Conservation (phyloP, 1,140 invertebrate species). For the Microplitis mediator region DNA sequence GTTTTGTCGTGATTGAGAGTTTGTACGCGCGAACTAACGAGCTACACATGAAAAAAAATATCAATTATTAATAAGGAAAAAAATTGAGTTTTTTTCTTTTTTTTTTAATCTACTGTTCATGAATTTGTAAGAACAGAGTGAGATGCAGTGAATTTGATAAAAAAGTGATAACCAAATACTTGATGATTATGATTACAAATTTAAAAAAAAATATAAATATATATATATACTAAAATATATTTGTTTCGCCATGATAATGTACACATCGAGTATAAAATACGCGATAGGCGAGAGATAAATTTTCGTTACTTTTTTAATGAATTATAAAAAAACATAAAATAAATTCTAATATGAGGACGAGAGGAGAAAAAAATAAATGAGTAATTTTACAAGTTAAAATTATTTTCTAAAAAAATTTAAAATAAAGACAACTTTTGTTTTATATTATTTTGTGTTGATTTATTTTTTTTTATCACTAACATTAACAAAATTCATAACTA, state of each 20-base stretch:
- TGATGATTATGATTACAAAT: not conserved
- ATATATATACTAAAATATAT: not conserved
- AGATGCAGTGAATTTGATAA: too few relatives aligned
- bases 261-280: not conserved
- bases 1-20: too few relatives aligned
- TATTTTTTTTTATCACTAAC: conserved; percentile 23
- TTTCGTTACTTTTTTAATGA: conserved; percentile 43
- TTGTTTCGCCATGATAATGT: not conserved
- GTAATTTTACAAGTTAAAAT: not conserved
- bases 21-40: too few relatives aligned
- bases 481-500: too few relatives aligned
- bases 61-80: too few relatives aligned
- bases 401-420: conserved; percentile 12
- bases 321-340: conserved; percentile 18
- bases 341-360: not conserved
- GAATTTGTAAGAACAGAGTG: too few relatives aligned
- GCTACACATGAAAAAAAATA: too few relatives aligned
- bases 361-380: not conserved
- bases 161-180: not conserved
- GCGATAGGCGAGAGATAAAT: conserved; percentile 21
- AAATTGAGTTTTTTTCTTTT: too few relatives aligned
- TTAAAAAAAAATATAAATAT: not conserved
- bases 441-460: not conserved
- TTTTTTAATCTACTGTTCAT: too few relatives aligned
- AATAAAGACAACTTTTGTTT: conserved; percentile 10